A percentile compares a stretch with the other conserved stretches of the same genome.
Evolutionary conservation across 2,888 invertebrate genomes (phyloP).

Genomic region (Flabesymbios commensalis): DNA sequence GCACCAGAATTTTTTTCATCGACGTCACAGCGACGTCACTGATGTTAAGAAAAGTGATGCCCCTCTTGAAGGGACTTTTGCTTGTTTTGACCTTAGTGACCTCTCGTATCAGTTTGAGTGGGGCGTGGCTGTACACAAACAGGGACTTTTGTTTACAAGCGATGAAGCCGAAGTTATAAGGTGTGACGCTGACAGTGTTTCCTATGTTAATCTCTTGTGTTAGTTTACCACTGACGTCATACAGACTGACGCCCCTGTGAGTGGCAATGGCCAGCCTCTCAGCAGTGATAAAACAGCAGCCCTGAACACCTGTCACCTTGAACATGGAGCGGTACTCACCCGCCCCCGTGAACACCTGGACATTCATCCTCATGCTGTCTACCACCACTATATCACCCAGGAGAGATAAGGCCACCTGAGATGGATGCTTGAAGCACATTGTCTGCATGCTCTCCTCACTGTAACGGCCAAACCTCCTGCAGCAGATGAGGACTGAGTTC

Average conservation of each 20-base stretch:
- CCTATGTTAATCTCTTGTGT: conserved; percentile 10
- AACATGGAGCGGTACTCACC: conserved; percentile 26
- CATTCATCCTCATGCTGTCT: conserved; percentile 19
- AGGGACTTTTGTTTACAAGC: conserved; percentile 15
- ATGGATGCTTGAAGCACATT: conserved; percentile 19
- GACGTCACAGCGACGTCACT: conserved; percentile 15
- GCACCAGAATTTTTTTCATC: conserved; percentile 9
- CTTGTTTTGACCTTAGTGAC: conserved; percentile 11
- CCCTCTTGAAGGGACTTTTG: conserved; percentile 1
- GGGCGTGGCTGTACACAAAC: conserved; percentile 7
- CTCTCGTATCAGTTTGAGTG: conserved; percentile 7
- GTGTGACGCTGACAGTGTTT: neutral
- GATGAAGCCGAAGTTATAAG: conserved; percentile 23
- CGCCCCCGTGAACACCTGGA: conserved; percentile 21
- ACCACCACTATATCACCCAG: conserved; percentile 16
- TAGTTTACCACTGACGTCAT: conserved; percentile 1
- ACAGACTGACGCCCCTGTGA: conserved; percentile 27
- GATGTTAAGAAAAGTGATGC: conserved; percentile 13
- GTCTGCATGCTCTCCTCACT: conserved; percentile 18
- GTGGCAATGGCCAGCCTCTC: conserved; percentile 23
- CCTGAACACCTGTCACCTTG: conserved; percentile 23
- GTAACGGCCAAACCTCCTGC: conserved; percentile 17
- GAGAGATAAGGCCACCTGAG: conserved; percentile 17
- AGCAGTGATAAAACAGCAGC: conserved; percentile 5
- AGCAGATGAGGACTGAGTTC: neutral